Evolutionary conservation across 53 echinoderm and acorn worm genomes (phyloP), one percentile per base, ranked within the genome.

Genomic region (Echinarachnius parma): DNA sequence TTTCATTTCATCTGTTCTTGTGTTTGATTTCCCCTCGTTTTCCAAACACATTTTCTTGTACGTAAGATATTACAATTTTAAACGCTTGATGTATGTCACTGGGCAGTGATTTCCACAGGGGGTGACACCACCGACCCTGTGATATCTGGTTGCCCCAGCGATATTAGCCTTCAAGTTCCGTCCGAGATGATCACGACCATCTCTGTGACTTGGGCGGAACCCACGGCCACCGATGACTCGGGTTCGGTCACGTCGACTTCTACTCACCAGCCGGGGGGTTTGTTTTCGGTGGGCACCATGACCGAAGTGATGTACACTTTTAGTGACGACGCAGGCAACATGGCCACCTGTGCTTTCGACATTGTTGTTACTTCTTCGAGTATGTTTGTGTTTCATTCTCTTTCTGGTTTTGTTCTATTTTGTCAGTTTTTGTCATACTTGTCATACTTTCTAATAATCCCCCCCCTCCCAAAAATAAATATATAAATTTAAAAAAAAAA

Each of bases 221-320:
- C 86, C 14, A 63, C 72, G 2, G 91, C 79, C 3, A 70, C 53
- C 2, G 86, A 86, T 33, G 76, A 91, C 62, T 87, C 83, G n/a
- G 86, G 83, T 22, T 23, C 83, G 28, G 75, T 84, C 47, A 76
- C 71, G 8, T 58, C 76, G 34, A 76, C 80, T 10, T 59, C 65
- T 4, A 79, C 86, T 19, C 80, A 86, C 34, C 59, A 48, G 9
- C 79, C 83, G 21, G 81, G 81, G 14, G 63, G 76, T 28, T 45
- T 63, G 32, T 84, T 84, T 42, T 11, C 14, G 7, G 58, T 52
- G 20, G 82, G 67, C 4, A 66, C 53, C 7, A 66, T 66, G 11
- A 84, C 89, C 10, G 24, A 11, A 21, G 91, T 91, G 23, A 45
- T 34, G 3, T 86, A 86, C 66, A 69, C 71, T 22, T 86, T 86